Base-by-base conservation (phyloP, 2,888 invertebrate genomes). In the Pasiphila rectangulata region DNA sequence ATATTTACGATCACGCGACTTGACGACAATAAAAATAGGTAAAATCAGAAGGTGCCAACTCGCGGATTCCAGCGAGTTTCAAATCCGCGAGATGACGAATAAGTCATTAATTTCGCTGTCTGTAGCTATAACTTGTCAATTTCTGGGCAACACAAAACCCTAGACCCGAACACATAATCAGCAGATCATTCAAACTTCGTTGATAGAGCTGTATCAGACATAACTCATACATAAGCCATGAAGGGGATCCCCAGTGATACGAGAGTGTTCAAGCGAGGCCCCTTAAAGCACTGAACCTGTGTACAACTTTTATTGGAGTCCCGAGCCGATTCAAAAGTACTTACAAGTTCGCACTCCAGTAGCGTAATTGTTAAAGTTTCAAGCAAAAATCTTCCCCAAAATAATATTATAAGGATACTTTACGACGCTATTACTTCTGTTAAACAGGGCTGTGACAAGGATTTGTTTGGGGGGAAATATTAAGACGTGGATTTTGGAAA, bases 331-430 rank as follows among this genome's bases (percentile, higher is more conserved):
- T 58, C 51, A 45, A 56, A 58, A 58, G 58, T 52, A 56, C 58
- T 58, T 58, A 54, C 46, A 56, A 58, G 48, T 48, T 51, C 44
- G 64, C 53, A 56, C 54, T 59, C 62, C 64, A 67, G 59, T 68
- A 57, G 60, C 52, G 40, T 62, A 67, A 69, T 69, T 69, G 67
- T 67, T 53, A 57, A 71, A 72, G 61, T 72, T 71, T 65, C 32
- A 56, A 59, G 59, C 61, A 72, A 72, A 72, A 71, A 55, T 67
- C 60, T 65, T 59, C 60, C 59, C 59, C 63, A 63, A 72, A 67
- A 71, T 67, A 68, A 67, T 67, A 66, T 71, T 61, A 64, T 57
- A 61, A 25, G 63, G 63, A 69, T 69, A 72, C 65, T 73, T 72
- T 69, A 71, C 60, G 65, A 63, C 54, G 63, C 67, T 54, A 65